Evolutionary conservation across 2,888 invertebrate genomes (phyloP), one percentile per base, ranked within the genome.

Genomic region (Brachyptera putata): DNA sequence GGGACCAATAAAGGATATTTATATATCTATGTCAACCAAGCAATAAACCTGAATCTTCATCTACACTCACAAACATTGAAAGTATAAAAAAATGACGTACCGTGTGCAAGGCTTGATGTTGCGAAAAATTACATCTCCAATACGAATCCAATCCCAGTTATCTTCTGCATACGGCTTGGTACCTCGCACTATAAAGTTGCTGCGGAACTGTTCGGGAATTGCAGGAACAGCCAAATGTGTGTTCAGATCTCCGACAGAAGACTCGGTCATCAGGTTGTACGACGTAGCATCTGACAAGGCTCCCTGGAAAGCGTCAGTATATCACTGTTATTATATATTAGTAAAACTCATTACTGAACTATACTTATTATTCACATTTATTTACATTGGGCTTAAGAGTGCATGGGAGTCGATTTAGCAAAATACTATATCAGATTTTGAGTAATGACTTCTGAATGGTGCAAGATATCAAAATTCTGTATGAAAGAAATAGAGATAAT

Each of bases 181-280:
- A 2, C 70, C 72, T n/a, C 66, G 64, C 1, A 74, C 67, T 16
- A 73, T 65, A 41, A 76, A 71, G 63, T 73, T 75, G 21, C 74
- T 73, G 37, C 76, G 65, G 67, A 75, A 76, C 43, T 69, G 68
- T 14, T 64, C 61, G 56, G 69, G 66, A 24, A 67, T 62, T 1
- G 73, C 68, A 9, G 63, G 63, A 9, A 41, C 13, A 4, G 66
- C 68, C 48, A 74, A 60, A 21, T 69, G 68, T 9, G 60, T 65
- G 63, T 73, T 72, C 16, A 76, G 63, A 48, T 71, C 71, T 1
- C 65, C 66, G 2, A 75, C 63, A 1, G 74, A 74, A 2, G 69
- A 65, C 25, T 67, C 66, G 1, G 69, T 66, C 50, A 73, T 66
- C 41, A 75, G 60, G 66, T 73, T 70, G 63, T 70, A 75, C 7